These are phyloP conservation scores for Drosophila paranaensis DNA, from an alignment of 2,888 invertebrate species.

Conservation along the genomic window DNA sequence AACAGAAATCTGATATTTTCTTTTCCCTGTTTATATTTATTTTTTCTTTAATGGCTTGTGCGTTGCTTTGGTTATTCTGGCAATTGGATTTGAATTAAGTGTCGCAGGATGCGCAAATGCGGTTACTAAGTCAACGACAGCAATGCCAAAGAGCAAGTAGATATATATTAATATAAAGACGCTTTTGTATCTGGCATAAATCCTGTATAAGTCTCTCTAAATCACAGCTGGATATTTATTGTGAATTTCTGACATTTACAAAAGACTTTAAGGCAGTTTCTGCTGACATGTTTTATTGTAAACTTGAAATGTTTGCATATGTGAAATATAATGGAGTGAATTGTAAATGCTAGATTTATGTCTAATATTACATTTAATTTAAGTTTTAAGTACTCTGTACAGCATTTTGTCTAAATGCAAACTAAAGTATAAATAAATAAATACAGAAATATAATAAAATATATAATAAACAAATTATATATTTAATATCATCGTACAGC, in stretches of 20 bases:
- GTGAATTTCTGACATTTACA: background rate
- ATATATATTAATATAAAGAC: conserved; percentile 13
- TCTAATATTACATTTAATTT: too few species aligned
- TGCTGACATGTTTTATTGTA: background rate
- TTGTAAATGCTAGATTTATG: background rate
- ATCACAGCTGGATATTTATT: conserved; percentile 4
- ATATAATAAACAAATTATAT: background rate
- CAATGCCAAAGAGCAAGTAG: conserved; percentile 14
- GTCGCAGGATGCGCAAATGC: conserved; percentile 33
- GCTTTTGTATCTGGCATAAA: background rate
- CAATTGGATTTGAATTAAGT: conserved; percentile 49
- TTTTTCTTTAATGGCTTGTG: conserved; percentile 15
- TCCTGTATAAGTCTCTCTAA: background rate
- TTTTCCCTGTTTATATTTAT: background rate
- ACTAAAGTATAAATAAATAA: background rate
- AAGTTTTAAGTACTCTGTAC: background rate
- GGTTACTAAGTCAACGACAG: conserved; percentile 23
- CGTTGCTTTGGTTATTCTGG: conserved; percentile 42
- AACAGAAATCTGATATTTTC: conserved; percentile 62
- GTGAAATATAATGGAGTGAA: too few species aligned
- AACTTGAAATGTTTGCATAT: background rate
- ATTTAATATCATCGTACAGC: background rate
- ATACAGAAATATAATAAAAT: too few species aligned
- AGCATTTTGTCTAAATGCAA: background rate
- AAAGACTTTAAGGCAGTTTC: background rate